Evolutionary conservation across 1,140 invertebrate genomes (phyloP).

Genomic region (Trachymyrmex septentrionalis): DNA sequence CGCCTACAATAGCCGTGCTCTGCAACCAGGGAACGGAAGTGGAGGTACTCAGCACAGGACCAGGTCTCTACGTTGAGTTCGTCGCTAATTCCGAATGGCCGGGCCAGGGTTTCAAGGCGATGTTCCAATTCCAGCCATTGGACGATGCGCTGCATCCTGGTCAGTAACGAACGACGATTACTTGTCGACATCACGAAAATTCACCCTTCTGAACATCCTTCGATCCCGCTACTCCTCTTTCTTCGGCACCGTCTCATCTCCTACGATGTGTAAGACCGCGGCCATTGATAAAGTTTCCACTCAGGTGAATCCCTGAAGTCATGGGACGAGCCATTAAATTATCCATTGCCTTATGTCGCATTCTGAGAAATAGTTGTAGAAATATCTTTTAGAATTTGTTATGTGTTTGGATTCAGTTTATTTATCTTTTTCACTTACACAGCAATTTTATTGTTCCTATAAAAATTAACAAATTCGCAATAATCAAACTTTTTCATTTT

Average conservation of each 20-base stretch:
- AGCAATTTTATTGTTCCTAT: slow-evolving; percentile 1
- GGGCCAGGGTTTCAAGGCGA: slow-evolving; percentile 94
- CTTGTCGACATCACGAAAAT: slow-evolving; percentile 59
- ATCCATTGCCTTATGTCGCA: not conserved
- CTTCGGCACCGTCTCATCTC: slow-evolving; percentile 28
- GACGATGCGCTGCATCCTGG: slow-evolving; percentile 87
- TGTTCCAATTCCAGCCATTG: slow-evolving; percentile 91
- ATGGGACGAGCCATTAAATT: slow-evolving; percentile 44
- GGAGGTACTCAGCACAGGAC: slow-evolving; percentile 93
- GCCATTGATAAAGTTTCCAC: slow-evolving; percentile 15
- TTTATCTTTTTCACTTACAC: not conserved
- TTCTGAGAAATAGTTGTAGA: not conserved
- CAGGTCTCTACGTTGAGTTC: slow-evolving; percentile 93
- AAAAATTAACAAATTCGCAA: not conserved
- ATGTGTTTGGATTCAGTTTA: not conserved
- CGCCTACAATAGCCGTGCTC: slow-evolving; percentile 92
- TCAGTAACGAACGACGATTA: slow-evolving; percentile 83
- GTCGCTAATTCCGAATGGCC: slow-evolving; percentile 93
- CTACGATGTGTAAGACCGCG: slow-evolving; percentile 34
- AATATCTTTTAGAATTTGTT: not conserved
- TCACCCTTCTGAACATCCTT: slow-evolving; percentile 22
- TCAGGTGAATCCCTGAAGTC: slow-evolving; percentile 10
- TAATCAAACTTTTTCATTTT: not conserved
- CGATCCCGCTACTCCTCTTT: slow-evolving; percentile 32
- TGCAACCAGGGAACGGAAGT: slow-evolving; percentile 92